phyloP scores from a whole-genome alignment of 2,888 invertebrate species.

The Oxycera nigricornis region DNA sequence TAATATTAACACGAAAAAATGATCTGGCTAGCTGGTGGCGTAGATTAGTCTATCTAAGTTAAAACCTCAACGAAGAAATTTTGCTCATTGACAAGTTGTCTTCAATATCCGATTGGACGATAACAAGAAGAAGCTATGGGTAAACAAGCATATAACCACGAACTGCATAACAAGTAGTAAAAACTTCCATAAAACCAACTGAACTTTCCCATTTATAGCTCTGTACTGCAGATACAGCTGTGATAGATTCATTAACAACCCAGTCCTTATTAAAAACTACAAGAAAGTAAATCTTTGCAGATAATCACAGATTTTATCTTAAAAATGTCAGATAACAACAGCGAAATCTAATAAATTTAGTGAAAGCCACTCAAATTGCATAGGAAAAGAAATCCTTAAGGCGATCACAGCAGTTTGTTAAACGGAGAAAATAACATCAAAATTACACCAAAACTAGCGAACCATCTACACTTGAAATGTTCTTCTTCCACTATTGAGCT shows the following conservation, averaged over 20 bases:
- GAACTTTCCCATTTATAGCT: too few relatives aligned
- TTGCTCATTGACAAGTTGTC: too few relatives aligned
- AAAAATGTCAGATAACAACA: slow-evolving; percentile 5
- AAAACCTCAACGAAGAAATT: too few relatives aligned
- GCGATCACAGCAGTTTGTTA: background rate
- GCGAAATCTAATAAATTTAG: background rate
- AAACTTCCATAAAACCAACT: too few relatives aligned
- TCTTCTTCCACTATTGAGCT: background rate
- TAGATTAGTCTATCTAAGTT: too few relatives aligned
- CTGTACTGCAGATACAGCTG: too few relatives aligned
- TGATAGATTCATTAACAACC: background rate
- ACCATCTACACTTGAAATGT: background rate
- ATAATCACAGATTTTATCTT: slow-evolving; percentile 22
- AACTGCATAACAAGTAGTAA: too few relatives aligned
- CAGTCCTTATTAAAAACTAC: background rate
- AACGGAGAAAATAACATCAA: background rate
- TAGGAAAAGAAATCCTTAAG: background rate
- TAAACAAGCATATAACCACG: too few relatives aligned
- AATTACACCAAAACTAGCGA: background rate
- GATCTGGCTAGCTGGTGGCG: too few relatives aligned
- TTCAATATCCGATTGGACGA: too few relatives aligned
- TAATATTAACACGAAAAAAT: too few relatives aligned
- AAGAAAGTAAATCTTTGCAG: slow-evolving; percentile 5
- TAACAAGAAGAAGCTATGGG: too few relatives aligned
- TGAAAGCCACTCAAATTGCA: background rate